These are phyloP conservation scores for Camponotus pennsylvanicus DNA, from an alignment of 1,140 invertebrate genomes.

Conservation along the genomic window DNA sequence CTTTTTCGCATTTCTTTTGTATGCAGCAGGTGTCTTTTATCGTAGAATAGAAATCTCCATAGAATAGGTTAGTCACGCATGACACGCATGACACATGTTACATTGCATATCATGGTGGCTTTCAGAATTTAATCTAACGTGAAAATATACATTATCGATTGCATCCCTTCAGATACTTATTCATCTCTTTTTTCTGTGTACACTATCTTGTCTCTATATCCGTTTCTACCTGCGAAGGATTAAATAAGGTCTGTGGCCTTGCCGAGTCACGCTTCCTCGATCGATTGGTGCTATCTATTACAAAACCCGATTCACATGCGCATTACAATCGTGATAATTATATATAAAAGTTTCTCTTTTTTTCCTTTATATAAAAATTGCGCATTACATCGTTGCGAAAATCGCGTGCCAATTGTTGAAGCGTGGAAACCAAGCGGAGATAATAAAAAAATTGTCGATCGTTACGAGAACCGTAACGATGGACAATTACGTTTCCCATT, in stretches of 20 bases:
- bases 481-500: conserved; percentile 45
- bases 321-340: conserved; percentile 20
- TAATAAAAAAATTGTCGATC: conserved; percentile 10
- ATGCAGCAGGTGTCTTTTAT: conserved; percentile 12
- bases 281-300: conserved; percentile 15
- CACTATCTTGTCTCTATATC: background rate
- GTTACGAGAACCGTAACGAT: conserved; percentile 10
- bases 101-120: conserved; percentile 61
- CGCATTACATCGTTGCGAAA: background rate
- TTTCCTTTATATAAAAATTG: background rate
- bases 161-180: conserved; percentile 2
- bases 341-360: background rate
- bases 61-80: conserved; percentile 76
- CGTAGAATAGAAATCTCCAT: conserved; percentile 54
- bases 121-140: conserved; percentile 70
- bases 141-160: conserved; percentile 76
- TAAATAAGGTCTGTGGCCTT: conserved; percentile 26
- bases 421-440: background rate
- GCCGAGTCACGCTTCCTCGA: conserved; percentile 43
- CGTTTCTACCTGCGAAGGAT: conserved; percentile 55
- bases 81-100: conserved; percentile 76
- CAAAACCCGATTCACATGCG: background rate
- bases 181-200: conserved; percentile 12
- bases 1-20: conserved; percentile 20
- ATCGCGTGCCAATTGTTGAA: background rate